Evolutionary conservation across 2,113 vertebrate species (phyloP).

Genomic region (Passer montanus): DNA sequence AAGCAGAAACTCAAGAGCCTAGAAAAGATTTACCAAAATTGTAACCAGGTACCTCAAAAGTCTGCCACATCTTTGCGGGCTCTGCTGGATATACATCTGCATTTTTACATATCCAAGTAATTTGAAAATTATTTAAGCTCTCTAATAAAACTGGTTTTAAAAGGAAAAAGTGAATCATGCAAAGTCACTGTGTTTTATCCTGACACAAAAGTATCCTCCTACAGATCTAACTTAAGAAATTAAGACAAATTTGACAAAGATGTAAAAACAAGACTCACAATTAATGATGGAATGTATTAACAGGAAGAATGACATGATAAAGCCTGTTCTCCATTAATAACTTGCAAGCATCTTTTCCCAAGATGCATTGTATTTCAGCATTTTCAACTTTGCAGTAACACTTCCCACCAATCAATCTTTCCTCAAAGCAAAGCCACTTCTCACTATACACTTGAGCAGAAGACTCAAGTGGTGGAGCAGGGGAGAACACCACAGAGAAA

Average conservation of each 20-base stretch:
- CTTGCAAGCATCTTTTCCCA: neutral
- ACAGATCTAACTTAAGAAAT: slow-evolving; percentile 35
- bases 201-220: slow-evolving; percentile 32
- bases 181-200: slow-evolving; percentile 16
- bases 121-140: neutral
- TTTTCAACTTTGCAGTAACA: slow-evolving; percentile 8
- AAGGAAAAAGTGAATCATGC: slow-evolving; percentile 34
- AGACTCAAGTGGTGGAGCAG: neutral
- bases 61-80: neutral
- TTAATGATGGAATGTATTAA: slow-evolving; percentile 15
- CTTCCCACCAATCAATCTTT: neutral
- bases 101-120: neutral
- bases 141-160: neutral
- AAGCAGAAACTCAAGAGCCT: neutral
- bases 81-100: neutral
- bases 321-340: slow-evolving; percentile 43
- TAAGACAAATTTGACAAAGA: slow-evolving; percentile 28
- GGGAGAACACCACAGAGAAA: neutral
- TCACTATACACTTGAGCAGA: neutral
- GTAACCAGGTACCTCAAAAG: neutral
- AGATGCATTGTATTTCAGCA: neutral
- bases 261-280: slow-evolving; percentile 17
- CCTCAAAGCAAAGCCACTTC: neutral
- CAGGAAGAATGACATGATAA: slow-evolving; percentile 2
- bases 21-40: neutral